These are phyloP conservation scores for Noctua comes DNA, from an alignment of 2,888 invertebrate species.

Conservation along the genomic window DNA sequence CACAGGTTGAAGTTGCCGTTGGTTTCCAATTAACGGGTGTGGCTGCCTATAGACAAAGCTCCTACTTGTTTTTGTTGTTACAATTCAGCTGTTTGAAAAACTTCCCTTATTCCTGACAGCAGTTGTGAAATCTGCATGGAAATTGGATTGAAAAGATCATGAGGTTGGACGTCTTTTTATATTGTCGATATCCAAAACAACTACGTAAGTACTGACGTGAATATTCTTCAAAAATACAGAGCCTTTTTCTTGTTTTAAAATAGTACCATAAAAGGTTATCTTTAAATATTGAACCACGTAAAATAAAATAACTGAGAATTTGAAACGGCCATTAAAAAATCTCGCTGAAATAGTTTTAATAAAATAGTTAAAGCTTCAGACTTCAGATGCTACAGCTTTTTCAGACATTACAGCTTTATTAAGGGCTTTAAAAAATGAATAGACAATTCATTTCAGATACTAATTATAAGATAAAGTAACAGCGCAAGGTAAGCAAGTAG, in stretches of 20 bases:
- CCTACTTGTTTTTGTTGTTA: slow-evolving; percentile 19
- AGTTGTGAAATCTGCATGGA: background rate
- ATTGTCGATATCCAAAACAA: background rate
- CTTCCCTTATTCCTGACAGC: background rate
- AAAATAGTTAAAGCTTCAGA: slow-evolving; percentile 7
- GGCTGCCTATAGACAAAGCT: background rate
- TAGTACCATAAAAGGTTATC: background rate
- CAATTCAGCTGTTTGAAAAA: background rate
- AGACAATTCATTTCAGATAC: slow-evolving; percentile 8
- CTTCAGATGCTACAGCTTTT: slow-evolving; percentile 3
- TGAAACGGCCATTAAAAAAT: background rate
- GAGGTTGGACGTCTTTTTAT: background rate
- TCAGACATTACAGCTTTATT: background rate
- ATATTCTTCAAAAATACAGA: background rate
- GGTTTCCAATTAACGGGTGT: slow-evolving; percentile 21
- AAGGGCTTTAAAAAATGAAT: slow-evolving; percentile 8
- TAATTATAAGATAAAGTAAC: slow-evolving; percentile 33
- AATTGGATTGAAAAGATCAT: background rate
- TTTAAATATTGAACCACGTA: background rate
- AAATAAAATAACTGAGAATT: background rate
- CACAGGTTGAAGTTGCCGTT: slow-evolving; percentile 25
- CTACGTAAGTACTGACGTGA: background rate
- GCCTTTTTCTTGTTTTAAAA: background rate
- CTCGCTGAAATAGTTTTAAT: background rate
- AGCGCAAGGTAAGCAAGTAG: slow-evolving; percentile 3